Conservation (phyloP, 2,113 vertebrate genomes). For the Guaruba guarouba region DNA sequence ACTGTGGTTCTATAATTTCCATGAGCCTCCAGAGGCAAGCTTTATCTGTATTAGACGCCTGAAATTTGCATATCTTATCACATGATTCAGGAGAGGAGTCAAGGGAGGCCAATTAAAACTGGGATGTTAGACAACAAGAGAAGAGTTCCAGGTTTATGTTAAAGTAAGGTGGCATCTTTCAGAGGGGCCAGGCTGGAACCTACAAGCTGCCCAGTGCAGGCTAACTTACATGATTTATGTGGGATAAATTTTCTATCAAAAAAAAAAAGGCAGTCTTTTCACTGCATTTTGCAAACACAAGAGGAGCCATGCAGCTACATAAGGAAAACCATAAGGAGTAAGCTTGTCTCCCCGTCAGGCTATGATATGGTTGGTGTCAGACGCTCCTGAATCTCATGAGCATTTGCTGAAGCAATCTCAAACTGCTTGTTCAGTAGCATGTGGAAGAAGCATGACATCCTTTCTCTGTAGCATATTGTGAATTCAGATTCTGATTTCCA, state of each 20-base stretch:
- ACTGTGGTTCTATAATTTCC: background rate
- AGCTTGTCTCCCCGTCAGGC: background rate
- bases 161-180: background rate
- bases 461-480: background rate
- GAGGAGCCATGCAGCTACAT: background rate
- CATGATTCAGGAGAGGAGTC: background rate
- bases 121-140: background rate
- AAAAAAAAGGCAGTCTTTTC: background rate
- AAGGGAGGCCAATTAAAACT: background rate
- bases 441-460: fast-evolving
- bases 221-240: background rate
- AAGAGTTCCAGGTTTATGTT: background rate
- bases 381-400: background rate
- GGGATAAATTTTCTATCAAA: background rate
- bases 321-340: background rate
- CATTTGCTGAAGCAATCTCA: background rate
- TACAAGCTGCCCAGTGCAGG: background rate
- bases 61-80: background rate
- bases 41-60: background rate
- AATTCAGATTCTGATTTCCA: background rate
- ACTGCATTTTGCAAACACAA: background rate
- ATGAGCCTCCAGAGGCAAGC: background rate
- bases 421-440: background rate
- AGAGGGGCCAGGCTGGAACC: background rate
- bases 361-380: background rate